Base-by-base conservation (phyloP, 2,888 invertebrate species). In the Glyphotaelius pellucidus region DNA sequence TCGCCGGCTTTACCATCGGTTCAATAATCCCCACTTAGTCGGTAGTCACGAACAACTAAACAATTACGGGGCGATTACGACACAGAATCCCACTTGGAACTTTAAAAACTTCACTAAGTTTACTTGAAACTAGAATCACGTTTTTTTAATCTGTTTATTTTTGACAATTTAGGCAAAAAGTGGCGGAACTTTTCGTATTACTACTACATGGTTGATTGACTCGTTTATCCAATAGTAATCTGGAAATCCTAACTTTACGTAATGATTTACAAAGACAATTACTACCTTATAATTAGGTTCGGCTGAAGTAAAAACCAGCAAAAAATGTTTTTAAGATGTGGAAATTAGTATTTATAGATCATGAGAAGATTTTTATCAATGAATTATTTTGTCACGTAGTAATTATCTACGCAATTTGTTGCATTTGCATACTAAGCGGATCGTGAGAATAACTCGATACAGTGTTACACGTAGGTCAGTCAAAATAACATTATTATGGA, bases 11-110 rank as follows among this genome's bases (percentile, higher is more conserved):
- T 25, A 38, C 42, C 52, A 31, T 31, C 52, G 35, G 87, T 52
- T 87, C 87, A 87, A 87, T 32, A 87, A 87, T 67, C 87, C 38
- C 30, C 25, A 86, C 35, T 38, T 83, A 32, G 83, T 32, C 83
- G 25, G 25, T 35, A 38, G 83, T 35, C 67, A 38, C 35, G 47
- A 42, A 30, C 31, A 42, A 31, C 42, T n/a, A 47, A 47, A 87
- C 31, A n/a, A 31, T 35, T 5, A 47, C 42, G n/a, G 25, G 12
- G 14, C 35, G 25, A 15, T 52, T 52, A 52, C 52, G 52, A 52
- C 52, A 52, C 52, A 52, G 52, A 19, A 52, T 52, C 19, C 52
- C 67, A 67, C 67, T 25, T n/a, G n/a, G 81, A 81, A 32, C 32
- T 32, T 81, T 31, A 81, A 81, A 81, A 81, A 81, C 67, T 67